A percentile compares a stretch with the other conserved stretches of the same genome.
Conservation (phyloP, 2,888 invertebrate genomes). For the Dyspetes luteomarginatus region DNA sequence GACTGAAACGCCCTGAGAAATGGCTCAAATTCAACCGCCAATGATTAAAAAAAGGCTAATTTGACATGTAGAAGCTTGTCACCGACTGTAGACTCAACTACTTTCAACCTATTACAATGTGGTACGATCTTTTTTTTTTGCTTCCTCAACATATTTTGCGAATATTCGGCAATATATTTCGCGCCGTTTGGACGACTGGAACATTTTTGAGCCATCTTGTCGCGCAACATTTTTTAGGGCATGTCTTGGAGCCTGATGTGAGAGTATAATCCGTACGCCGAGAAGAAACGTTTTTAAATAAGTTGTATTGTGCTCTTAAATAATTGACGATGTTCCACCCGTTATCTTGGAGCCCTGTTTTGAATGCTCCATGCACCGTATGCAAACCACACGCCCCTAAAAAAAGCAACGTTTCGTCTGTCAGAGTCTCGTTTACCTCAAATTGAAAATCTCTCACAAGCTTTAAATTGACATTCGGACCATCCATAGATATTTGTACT, state of each 20-base stretch:
- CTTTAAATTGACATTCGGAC: constrained; percentile 68
- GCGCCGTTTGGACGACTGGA: constrained; percentile 60
- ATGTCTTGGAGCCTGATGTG: constrained; percentile 23
- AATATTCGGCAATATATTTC: constrained; percentile 61
- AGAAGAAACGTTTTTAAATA: constrained; percentile 74
- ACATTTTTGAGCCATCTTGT: constrained; percentile 71
- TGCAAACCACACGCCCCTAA: constrained; percentile 77
- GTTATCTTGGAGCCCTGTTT: constrained; percentile 69
- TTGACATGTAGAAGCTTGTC: constrained; percentile 59
- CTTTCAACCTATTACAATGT: constrained; percentile 57
- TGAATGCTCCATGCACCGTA: constrained; percentile 73
- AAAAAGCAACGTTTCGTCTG: constrained; percentile 62
- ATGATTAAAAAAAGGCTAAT: constrained; percentile 42
- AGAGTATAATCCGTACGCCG: constrained; percentile 70
- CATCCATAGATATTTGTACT: constrained; percentile 65
- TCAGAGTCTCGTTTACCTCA: too few relatives aligned
- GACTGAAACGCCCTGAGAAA: constrained; percentile 34
- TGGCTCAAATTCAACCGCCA: constrained; percentile 27
- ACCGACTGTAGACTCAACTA: constrained; percentile 21
- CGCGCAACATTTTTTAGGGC: constrained; percentile 74
- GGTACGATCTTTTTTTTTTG: constrained; percentile 43
- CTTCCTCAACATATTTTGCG: constrained; percentile 62
- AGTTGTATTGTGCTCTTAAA: constrained; percentile 69
- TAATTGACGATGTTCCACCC: constrained; percentile 68
- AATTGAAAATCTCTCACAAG: too few relatives aligned